Conservation (phyloP, 2,797 vertebrate species). For the Tiaroga cobitis region DNA sequence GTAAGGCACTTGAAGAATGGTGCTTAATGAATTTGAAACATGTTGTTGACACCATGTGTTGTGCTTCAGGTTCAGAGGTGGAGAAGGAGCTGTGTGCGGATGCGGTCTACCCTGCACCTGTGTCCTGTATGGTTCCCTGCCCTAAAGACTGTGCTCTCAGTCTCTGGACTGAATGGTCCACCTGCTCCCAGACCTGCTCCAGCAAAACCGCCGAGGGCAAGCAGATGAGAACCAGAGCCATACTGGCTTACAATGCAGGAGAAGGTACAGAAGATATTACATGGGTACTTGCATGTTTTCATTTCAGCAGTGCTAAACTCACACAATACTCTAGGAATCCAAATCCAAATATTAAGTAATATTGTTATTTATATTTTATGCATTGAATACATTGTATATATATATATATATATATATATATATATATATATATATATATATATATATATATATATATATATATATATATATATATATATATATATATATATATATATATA, state of each 20-base stretch:
- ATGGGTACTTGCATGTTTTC: conserved; percentile 10
- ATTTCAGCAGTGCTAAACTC: neutral
- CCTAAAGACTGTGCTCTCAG: conserved; percentile 94
- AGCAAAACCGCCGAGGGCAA: conserved; percentile 94
- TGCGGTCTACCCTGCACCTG: conserved; percentile 80
- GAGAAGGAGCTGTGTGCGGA: conserved; percentile 85
- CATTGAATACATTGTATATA: neutral
- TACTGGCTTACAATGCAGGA: conserved; percentile 90
- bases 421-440: no score
- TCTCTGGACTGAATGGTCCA: conserved; percentile 92
- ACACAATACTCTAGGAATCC: no score
- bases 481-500: neutral
- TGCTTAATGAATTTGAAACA: neutral
- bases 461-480: no score
- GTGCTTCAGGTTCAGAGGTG: conserved; percentile 81
- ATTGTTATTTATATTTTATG: neutral
- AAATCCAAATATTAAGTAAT: no score
- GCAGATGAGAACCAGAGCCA: conserved; percentile 90
- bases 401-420: no score
- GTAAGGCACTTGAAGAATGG: neutral
- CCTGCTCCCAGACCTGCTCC: conserved; percentile 97
- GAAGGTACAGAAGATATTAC: conserved; percentile 82
- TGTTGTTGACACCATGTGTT: neutral
- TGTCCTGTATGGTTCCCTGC: conserved; percentile 88
- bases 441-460: neutral